phyloP scores from a whole-genome alignment of 2,888 invertebrate species.

The Antitype chi region DNA sequence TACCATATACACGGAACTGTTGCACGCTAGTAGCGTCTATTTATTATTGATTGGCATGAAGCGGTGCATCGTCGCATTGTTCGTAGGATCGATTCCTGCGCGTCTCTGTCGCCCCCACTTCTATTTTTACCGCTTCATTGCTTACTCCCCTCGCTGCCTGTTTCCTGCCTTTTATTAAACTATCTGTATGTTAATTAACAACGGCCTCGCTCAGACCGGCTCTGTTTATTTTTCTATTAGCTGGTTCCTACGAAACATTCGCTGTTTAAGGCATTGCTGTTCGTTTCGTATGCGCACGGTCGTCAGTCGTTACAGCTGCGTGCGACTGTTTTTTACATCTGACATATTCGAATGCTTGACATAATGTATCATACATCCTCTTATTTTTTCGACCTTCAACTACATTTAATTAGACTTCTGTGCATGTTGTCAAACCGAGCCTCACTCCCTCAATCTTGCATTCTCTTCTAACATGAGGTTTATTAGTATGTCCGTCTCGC shows the following conservation, averaged over 20 bases:
- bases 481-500: slow-evolving; percentile 82
- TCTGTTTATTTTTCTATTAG: slow-evolving; percentile 88
- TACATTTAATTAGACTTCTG: slow-evolving; percentile 88
- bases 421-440: slow-evolving; percentile 85
- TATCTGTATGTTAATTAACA: slow-evolving; percentile 91
- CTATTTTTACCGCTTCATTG: slow-evolving; percentile 91
- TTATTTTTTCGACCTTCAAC: slow-evolving; percentile 88
- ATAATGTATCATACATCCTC: slow-evolving; percentile 74
- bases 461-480: slow-evolving; percentile 79
- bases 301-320: slow-evolving; percentile 64
- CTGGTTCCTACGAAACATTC: slow-evolving; percentile 80
- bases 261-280: slow-evolving; percentile 77
- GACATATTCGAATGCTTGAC: slow-evolving; percentile 50
- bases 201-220: slow-evolving; percentile 83
- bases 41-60: slow-evolving; percentile 85
- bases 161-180: slow-evolving; percentile 91
- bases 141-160: slow-evolving; percentile 88
- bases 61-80: slow-evolving; percentile 84
- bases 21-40: slow-evolving; percentile 69
- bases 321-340: slow-evolving; percentile 61
- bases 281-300: slow-evolving; percentile 64
- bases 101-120: slow-evolving; percentile 86
- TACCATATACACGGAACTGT: slow-evolving; percentile 55
- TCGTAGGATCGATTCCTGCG: slow-evolving; percentile 86
- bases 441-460: slow-evolving; percentile 78